A percentile compares a stretch with the other conserved stretches of the same genome.
Conservation (phyloP, 2,113 vertebrate genomes). For the Ariopsis seemanni region DNA sequence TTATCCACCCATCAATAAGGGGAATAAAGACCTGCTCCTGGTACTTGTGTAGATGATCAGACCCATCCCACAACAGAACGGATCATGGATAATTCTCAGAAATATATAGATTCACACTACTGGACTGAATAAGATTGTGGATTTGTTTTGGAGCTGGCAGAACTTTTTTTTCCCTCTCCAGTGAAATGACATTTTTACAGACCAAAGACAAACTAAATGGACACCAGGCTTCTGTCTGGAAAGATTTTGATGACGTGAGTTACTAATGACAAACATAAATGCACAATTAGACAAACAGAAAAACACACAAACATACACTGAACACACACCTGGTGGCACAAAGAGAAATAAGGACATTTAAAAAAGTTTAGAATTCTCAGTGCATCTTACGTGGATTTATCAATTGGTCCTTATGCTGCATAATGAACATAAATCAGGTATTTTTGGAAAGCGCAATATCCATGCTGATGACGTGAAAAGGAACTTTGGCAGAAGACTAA, state of each 20-base stretch:
- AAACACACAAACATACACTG: neutral
- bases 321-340: neutral
- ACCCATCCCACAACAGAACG: conserved; percentile 6
- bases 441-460: conserved; percentile 80
- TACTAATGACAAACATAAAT: neutral
- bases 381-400: conserved; percentile 76
- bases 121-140: conserved; percentile 13
- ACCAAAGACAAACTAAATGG: conserved; percentile 61
- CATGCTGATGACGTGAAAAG: conserved; percentile 76
- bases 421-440: conserved; percentile 62
- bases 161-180: neutral
- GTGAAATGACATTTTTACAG: neutral
- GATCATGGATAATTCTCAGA: conserved; percentile 3
- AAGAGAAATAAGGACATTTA: conserved; percentile 56
- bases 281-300: conserved; percentile 22
- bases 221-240: conserved; percentile 33
- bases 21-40: conserved; percentile 17
- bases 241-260: conserved; percentile 1
- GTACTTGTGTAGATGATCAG: conserved; percentile 42
- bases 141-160: conserved; percentile 2
- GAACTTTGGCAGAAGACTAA: conserved; percentile 54
- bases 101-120: neutral
- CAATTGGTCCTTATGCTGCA: conserved; percentile 71
- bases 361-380: conserved; percentile 65
- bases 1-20: conserved; percentile 35